These are phyloP conservation scores for Bucorvus abyssinicus DNA, from an alignment of 2,797 vertebrate genomes.

Conservation along the genomic window DNA sequence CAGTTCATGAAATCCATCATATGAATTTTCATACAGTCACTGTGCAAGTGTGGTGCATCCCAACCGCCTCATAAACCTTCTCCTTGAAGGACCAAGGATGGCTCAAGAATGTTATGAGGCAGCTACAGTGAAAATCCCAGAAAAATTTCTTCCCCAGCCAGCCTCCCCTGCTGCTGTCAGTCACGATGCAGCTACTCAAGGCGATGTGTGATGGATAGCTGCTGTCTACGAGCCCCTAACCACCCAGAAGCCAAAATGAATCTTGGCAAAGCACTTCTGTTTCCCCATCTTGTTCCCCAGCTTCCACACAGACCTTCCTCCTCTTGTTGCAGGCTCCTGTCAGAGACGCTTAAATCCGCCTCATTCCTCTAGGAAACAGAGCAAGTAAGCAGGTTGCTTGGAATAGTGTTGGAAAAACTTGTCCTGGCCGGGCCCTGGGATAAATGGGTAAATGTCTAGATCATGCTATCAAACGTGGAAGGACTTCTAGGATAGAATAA, in stretches of 20 bases:
- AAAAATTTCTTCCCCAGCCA: background rate
- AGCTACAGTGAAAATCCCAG: slow-evolving; percentile 10
- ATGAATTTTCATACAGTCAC: background rate
- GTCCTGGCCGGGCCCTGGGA: background rate
- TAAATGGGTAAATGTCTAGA: background rate
- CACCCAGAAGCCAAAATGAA: slow-evolving; percentile 2
- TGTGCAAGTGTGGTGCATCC: background rate
- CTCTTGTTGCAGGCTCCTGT: slow-evolving; percentile 12
- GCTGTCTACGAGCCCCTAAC: background rate
- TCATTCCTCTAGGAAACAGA: background rate
- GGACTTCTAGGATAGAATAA: background rate
- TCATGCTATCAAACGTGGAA: background rate
- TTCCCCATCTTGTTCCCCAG: background rate
- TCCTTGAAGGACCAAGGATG: background rate
- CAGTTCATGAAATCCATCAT: background rate
- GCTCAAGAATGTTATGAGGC: background rate
- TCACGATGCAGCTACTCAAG: slow-evolving; percentile 35
- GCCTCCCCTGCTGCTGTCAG: slow-evolving; percentile 37
- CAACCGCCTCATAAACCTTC: background rate
- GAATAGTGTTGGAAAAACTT: background rate
- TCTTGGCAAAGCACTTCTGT: slow-evolving; percentile 24
- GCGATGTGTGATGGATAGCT: background rate
- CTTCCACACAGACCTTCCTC: slow-evolving; percentile 16
- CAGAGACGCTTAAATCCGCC: slow-evolving; percentile 40
- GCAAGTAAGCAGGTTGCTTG: slow-evolving; percentile 25